These are phyloP conservation scores for Miichthys miiuy DNA, from an alignment of 2,797 vertebrate species.

Conservation along the genomic window DNA sequence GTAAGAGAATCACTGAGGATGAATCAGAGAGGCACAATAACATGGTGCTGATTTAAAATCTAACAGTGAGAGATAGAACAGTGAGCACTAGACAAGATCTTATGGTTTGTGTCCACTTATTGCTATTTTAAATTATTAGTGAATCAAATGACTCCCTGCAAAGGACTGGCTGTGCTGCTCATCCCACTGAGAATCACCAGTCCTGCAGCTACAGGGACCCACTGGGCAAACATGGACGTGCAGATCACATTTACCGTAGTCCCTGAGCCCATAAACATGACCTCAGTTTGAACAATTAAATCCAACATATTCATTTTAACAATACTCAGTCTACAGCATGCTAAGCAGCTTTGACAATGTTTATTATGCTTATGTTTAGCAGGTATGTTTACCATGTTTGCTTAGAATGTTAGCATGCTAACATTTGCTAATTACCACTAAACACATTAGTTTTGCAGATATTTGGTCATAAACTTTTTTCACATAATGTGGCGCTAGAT, in stretches of 20 bases:
- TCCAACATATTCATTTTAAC: background rate
- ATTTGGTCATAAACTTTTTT: no score
- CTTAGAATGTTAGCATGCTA: no score
- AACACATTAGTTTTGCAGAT: no score
- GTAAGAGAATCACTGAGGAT: constrained; percentile 80
- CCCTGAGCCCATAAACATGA: background rate
- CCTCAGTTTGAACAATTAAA: no score
- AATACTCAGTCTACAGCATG: background rate
- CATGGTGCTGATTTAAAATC: background rate
- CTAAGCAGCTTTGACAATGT: background rate
- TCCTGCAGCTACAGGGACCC: background rate
- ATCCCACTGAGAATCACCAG: background rate
- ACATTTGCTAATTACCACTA: no score
- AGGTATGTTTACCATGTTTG: no score
- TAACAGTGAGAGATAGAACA: background rate
- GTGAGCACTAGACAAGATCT: background rate
- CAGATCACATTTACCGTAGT: background rate
- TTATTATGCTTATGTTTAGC: background rate
- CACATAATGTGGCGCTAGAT: no score
- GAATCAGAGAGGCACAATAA: background rate
- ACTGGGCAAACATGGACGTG: background rate
- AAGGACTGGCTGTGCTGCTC: background rate
- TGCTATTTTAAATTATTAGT: background rate
- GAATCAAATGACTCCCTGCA: background rate
- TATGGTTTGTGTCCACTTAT: background rate